phyloP scores from a whole-genome alignment of 2,888 invertebrate genomes.

The Zygothrica quintamaculata region DNA sequence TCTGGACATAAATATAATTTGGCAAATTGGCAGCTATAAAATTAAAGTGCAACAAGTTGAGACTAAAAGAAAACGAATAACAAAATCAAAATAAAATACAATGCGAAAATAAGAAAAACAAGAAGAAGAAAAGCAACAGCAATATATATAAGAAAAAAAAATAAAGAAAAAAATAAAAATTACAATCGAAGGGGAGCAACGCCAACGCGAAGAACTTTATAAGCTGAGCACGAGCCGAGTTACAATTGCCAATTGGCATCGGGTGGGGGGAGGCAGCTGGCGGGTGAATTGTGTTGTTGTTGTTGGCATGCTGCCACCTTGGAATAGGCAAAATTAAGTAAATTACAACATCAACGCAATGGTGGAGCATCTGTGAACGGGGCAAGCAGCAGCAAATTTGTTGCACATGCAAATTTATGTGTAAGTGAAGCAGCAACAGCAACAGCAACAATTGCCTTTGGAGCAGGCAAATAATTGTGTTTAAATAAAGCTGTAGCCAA shows the following conservation, averaged over 20 bases:
- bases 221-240: conserved; percentile 55
- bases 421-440: conserved; percentile 70
- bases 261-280: conserved; percentile 45
- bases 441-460: conserved; percentile 37
- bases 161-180: conserved; percentile 4
- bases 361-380: conserved; percentile 36
- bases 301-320: conserved; percentile 74
- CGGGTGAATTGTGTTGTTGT: conserved; percentile 46
- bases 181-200: conserved; percentile 52
- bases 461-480: conserved; percentile 74
- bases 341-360: conserved; percentile 73
- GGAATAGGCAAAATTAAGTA: conserved; percentile 81
- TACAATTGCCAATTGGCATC: conserved; percentile 57
- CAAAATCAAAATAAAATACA: conserved; percentile 36
- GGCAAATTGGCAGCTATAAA: conserved; percentile 73
- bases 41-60: conserved; percentile 60
- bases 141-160: conserved; percentile 30
- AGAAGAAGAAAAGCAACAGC: not conserved
- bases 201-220: conserved; percentile 78
- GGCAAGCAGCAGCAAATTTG: conserved; percentile 67
- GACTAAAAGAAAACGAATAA: conserved; percentile 27
- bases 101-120: conserved; percentile 38
- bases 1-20: conserved; percentile 63
- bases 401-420: conserved; percentile 83
- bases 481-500: conserved; percentile 74